Percentiles rank a stretch among this genome's conserved stretches.
Evolutionary conservation across 2,888 invertebrate genomes (phyloP).

Genomic region (Oeneis ivallda): DNA sequence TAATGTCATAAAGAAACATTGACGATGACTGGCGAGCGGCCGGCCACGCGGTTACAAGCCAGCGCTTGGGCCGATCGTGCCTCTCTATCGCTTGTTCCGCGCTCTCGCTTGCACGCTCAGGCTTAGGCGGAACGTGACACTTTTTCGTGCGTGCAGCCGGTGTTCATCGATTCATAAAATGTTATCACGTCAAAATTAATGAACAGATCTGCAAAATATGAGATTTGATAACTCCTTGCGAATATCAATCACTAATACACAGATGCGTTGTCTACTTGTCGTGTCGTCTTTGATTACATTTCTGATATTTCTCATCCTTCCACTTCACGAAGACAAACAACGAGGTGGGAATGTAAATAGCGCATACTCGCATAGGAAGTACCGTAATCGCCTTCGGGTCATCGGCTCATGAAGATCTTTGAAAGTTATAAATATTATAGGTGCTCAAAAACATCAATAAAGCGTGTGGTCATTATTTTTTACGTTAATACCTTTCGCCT

Average conservation of each 20-base stretch:
- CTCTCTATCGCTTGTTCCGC: no score
- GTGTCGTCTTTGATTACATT: slow-evolving; percentile 43
- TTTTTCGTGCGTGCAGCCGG: no score
- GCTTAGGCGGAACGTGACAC: no score
- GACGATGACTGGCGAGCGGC: no score
- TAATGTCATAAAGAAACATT: no score
- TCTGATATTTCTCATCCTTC: slow-evolving; percentile 48
- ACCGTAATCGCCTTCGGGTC: slow-evolving; percentile 71
- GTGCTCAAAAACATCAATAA: slow-evolving; percentile 22
- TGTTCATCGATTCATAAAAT: no score
- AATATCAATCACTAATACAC: slow-evolving; percentile 9
- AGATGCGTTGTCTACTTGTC: slow-evolving; percentile 37
- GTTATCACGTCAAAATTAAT: no score
- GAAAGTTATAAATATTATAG: slow-evolving; percentile 59
- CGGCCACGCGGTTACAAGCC: no score
- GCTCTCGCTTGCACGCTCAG: no score
- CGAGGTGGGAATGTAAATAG: slow-evolving; percentile 56
- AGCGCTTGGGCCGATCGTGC: no score
- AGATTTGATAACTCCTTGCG: neutral
- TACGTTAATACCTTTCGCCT: neutral
- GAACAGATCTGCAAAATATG: no score
- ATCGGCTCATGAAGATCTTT: slow-evolving; percentile 71
- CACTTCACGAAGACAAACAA: slow-evolving; percentile 47
- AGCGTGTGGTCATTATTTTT: slow-evolving; percentile 8
- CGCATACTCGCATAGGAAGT: slow-evolving; percentile 57